Evolutionary conservation across 2,113 vertebrate species (phyloP).

Genomic region (Eulacestoma nigropectus): DNA sequence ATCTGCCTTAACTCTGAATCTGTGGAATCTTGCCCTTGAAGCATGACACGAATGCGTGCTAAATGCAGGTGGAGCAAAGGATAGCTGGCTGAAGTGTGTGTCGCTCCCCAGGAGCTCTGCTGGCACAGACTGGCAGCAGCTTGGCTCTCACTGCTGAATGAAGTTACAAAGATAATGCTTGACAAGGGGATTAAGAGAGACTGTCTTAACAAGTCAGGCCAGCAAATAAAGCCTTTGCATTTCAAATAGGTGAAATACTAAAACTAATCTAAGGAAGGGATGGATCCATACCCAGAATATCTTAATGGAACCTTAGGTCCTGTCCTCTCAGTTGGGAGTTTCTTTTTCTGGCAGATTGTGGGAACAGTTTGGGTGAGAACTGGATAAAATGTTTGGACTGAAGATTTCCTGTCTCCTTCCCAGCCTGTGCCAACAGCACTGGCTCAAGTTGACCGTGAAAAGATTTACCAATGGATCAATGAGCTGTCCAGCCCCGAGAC

Average conservation of each 20-base stretch:
- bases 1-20: neutral
- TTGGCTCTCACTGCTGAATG: neutral
- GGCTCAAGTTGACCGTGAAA: conserved; percentile 95
- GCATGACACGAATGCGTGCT: neutral
- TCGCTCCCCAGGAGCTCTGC: neutral
- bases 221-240: neutral
- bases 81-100: neutral
- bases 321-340: neutral
- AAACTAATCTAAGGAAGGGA: neutral
- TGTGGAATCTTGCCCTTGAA: neutral
- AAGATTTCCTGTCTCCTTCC: conserved; percentile 16
- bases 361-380: neutral
- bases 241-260: neutral
- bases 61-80: neutral
- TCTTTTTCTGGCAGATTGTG: neutral
- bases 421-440: conserved; percentile 93
- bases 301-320: neutral
- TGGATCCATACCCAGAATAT: neutral
- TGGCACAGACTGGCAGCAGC: neutral
- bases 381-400: neutral
- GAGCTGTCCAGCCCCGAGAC: conserved; percentile 96
- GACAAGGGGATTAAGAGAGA: neutral
- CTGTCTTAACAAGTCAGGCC: neutral
- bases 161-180: neutral
- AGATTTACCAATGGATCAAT: conserved; percentile 99